Percentiles rank a stretch among this genome's conserved stretches.
Conservation (phyloP, 2,888 invertebrate species). For the Drosophila acutilabella region DNA sequence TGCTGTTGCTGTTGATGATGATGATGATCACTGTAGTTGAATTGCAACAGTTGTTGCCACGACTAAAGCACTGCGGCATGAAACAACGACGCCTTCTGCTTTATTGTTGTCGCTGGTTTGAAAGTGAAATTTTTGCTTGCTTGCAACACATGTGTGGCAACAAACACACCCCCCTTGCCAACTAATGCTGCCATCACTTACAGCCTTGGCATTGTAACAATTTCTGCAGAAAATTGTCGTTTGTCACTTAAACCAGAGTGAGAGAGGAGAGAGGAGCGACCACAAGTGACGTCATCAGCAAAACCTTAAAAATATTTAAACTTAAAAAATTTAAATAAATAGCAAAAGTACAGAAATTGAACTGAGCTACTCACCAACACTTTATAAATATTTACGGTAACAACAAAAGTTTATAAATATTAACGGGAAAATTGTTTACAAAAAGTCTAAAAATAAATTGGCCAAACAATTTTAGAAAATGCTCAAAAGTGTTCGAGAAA, state of each 20-base stretch:
- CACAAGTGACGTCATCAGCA: too few species aligned
- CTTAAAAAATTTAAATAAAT: too few species aligned
- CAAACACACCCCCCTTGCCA: background rate
- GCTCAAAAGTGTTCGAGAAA: constrained; percentile 6
- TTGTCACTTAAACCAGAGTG: constrained; percentile 1
- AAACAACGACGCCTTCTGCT: constrained; percentile 26
- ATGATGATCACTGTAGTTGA: constrained; percentile 22
- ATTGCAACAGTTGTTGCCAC: constrained; percentile 32
- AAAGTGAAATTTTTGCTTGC: constrained; percentile 65
- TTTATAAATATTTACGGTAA: constrained; percentile 18
- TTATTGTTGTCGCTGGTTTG: constrained; percentile 51
- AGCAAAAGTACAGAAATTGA: background rate
- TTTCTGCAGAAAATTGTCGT: constrained; percentile 13
- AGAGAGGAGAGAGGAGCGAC: too few species aligned
- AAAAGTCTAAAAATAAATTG: constrained; percentile 23
- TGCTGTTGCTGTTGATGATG: constrained; percentile 19
- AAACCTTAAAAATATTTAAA: too few species aligned
- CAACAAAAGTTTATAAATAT: constrained; percentile 21
- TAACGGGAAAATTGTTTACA: constrained; percentile 19
- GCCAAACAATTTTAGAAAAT: constrained; percentile 9
- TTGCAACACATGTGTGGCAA: constrained; percentile 38
- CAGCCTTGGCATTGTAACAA: constrained; percentile 40
- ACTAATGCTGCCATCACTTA: background rate
- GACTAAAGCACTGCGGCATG: constrained; percentile 16
- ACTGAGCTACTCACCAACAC: background rate